phyloP scores from a whole-genome alignment of 2,113 vertebrate genomes.

The Alectura lathami region DNA sequence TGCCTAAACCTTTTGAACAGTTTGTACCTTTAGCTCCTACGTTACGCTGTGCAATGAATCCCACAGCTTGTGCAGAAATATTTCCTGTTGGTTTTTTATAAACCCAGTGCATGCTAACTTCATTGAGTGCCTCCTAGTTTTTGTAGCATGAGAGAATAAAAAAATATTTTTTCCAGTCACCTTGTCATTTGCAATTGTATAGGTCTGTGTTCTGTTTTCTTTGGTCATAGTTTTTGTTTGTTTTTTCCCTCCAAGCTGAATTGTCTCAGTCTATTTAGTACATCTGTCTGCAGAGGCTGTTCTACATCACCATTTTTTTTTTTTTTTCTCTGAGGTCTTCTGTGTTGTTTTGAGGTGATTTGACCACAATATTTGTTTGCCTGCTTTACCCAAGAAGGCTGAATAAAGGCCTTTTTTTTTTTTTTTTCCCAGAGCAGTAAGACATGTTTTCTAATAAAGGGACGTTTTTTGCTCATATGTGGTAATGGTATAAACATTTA shows the following conservation, averaged over 20 bases:
- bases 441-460: neutral
- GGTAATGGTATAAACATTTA: neutral
- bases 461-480: neutral
- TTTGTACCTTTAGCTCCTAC: neutral
- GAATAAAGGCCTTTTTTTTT: neutral
- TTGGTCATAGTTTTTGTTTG: neutral
- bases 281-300: neutral
- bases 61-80: neutral
- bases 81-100: neutral
- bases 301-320: neutral
- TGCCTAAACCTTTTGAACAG: neutral
- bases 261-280: neutral
- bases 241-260: neutral
- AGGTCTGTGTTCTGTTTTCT: neutral
- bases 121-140: neutral
- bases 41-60: rapidly evolving
- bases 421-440: neutral
- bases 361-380: neutral
- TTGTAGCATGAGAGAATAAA: neutral
- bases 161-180: neutral
- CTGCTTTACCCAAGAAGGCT: neutral
- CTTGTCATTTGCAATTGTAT: neutral
- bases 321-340: neutral
- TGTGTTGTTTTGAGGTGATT: neutral
- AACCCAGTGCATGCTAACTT: neutral